phyloP scores from a whole-genome alignment of 2,797 vertebrate genomes.

The Halcyon smyrnensis region DNA sequence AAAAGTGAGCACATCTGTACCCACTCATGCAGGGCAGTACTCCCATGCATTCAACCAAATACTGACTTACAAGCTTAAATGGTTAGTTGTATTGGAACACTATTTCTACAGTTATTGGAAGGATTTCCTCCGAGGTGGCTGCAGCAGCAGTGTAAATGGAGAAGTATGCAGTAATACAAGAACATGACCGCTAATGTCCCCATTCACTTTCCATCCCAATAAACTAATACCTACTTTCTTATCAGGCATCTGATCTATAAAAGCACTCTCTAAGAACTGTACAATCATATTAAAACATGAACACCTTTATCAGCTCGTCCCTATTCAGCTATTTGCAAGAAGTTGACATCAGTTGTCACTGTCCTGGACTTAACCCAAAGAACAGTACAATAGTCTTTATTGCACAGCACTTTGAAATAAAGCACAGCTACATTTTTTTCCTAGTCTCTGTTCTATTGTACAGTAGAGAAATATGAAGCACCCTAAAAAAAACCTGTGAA shows the following conservation, averaged over 20 bases:
- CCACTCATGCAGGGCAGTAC: not conserved
- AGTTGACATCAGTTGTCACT: not conserved
- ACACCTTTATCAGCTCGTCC: not conserved
- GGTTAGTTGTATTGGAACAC: not conserved
- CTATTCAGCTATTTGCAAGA: not conserved
- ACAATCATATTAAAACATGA: not conserved
- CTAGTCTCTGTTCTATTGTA: not conserved
- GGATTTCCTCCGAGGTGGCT: not conserved
- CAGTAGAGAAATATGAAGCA: not conserved
- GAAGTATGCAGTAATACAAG: not conserved
- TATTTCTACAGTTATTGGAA: not conserved
- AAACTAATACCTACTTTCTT: not conserved
- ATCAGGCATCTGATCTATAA: not conserved
- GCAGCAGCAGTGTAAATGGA: not conserved
- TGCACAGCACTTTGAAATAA: not conserved
- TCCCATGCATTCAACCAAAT: not conserved
- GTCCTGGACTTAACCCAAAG: not conserved
- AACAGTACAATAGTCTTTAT: not conserved
- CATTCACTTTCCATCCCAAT: not conserved
- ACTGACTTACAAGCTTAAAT: not conserved
- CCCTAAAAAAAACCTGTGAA: not conserved
- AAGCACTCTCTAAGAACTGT: not conserved
- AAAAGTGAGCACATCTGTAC: not conserved
- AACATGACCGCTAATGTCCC: not conserved
- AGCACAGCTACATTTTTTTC: not conserved